These are phyloP conservation scores for Geodia barretti DNA, from an alignment of 37 sponge, comb jelly and placozoan genomes.

Conservation along the genomic window DNA sequence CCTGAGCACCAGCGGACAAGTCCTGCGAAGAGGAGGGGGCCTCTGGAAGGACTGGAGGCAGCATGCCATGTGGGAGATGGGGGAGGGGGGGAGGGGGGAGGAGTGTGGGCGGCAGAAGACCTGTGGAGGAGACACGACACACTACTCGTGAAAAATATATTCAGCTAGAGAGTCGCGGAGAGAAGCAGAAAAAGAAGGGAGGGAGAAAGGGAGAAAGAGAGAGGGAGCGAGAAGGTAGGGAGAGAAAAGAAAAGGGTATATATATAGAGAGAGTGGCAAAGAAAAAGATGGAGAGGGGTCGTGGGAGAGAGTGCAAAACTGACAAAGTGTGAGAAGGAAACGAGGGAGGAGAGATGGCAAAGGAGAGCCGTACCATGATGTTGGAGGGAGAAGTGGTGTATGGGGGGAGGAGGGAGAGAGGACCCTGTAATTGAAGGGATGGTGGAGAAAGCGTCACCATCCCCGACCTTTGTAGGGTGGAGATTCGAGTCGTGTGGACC, in stretches of 20 bases:
- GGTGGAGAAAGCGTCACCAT: neutral
- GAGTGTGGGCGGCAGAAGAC: neutral
- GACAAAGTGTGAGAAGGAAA: no score
- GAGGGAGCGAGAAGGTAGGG: neutral
- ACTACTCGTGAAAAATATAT: neutral
- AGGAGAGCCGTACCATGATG: no score
- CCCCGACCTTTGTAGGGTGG: neutral
- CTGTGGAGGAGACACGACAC: neutral
- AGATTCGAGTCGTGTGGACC: neutral
- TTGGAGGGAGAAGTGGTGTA: neutral
- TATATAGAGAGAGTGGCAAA: neutral
- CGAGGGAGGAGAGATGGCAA: no score
- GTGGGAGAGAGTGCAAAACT: no score
- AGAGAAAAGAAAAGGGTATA: neutral
- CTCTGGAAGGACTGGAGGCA: neutral
- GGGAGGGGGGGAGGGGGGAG: neutral
- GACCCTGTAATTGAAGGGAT: neutral
- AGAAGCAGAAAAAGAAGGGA: neutral
- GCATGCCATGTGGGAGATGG: neutral
- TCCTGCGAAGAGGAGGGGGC: neutral
- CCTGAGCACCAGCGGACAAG: no score
- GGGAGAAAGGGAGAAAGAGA: neutral
- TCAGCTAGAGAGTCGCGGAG: neutral
- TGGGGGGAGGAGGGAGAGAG: neutral
- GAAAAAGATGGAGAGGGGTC: neutral